These are phyloP conservation scores for Halcyon leucocephala DNA, from an alignment of 2,797 vertebrate genomes.

Conservation along the genomic window DNA sequence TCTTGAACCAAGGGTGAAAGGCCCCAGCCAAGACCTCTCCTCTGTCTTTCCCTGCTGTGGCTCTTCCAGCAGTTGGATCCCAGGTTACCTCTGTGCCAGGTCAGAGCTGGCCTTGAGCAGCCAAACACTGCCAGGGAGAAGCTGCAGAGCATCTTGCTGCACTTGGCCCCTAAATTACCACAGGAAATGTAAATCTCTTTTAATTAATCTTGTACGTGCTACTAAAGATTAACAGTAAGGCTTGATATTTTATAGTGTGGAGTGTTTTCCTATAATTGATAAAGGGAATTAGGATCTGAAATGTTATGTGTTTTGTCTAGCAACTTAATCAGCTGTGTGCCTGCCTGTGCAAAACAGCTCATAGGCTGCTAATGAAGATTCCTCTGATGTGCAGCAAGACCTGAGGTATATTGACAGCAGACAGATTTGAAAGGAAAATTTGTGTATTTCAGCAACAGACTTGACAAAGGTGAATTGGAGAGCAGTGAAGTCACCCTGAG, in stretches of 20 bases:
- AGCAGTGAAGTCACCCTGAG: neutral
- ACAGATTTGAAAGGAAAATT: neutral
- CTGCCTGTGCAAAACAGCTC: neutral
- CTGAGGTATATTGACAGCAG: neutral
- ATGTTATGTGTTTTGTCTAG: neutral
- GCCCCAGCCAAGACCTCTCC: neutral
- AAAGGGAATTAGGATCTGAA: neutral
- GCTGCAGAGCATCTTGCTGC: neutral
- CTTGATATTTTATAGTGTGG: neutral
- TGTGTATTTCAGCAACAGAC: neutral
- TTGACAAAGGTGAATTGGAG: neutral
- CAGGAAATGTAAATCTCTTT: neutral
- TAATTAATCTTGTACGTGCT: neutral
- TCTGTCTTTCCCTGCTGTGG: neutral
- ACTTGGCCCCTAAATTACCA: accelerated
- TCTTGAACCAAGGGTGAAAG: neutral
- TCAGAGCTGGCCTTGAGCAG: neutral
- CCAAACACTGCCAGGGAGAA: neutral
- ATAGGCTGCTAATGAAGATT: neutral
- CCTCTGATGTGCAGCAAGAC: neutral
- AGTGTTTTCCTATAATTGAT: neutral
- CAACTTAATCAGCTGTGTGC: neutral
- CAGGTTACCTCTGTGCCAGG: neutral
- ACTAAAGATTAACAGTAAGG: neutral
- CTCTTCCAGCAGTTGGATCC: neutral